Conservation (phyloP, 2,888 invertebrate species). For the Epinotia demarniana region DNA sequence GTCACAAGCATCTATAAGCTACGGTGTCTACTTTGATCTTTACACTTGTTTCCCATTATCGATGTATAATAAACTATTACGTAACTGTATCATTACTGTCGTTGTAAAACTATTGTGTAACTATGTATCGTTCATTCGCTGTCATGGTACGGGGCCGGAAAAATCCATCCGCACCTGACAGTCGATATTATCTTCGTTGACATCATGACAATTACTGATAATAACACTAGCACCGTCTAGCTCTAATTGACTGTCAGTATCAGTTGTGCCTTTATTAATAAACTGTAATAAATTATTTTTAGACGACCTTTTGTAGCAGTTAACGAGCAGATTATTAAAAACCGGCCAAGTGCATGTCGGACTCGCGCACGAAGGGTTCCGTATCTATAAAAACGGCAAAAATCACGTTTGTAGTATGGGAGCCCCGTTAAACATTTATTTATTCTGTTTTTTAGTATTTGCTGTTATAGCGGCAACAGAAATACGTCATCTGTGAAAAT, state of each 20-base stretch:
- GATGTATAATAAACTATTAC: not conserved
- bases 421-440: too few species aligned
- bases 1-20: too few species aligned
- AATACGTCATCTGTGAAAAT: too few species aligned
- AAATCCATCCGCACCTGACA: conserved; percentile 15
- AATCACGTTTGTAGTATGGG: too few species aligned
- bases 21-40: too few species aligned
- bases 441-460: too few species aligned
- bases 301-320: not conserved
- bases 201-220: conserved; percentile 30
- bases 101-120: not conserved
- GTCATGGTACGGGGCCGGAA: conserved; percentile 31
- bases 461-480: too few species aligned
- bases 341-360: too few species aligned
- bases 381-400: too few species aligned
- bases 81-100: not conserved
- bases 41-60: too few species aligned
- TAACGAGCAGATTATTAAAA: too few species aligned
- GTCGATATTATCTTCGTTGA: conserved; percentile 30
- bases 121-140: not conserved
- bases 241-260: conserved; percentile 14
- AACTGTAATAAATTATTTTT: not conserved
- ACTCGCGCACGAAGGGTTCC: too few species aligned
- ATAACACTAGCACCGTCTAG: conserved; percentile 29
- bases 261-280: conserved; percentile 3